Percentiles rank a stretch among this genome's conserved stretches.
phyloP scores from a whole-genome alignment of 2,797 vertebrate genomes.

The Falco rusticolus region DNA sequence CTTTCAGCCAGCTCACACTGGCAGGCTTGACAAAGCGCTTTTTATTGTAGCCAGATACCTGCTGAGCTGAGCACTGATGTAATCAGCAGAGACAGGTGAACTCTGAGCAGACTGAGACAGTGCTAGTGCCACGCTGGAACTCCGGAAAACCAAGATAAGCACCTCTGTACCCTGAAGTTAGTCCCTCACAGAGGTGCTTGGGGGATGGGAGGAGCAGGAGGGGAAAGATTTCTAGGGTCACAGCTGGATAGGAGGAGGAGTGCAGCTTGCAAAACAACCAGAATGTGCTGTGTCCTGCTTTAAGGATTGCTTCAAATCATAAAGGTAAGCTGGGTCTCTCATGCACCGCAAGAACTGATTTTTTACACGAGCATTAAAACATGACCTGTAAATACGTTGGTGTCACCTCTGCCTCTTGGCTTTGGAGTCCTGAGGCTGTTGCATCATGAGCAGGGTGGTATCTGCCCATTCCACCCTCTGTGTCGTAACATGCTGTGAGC shows the following conservation, averaged over 20 bases:
- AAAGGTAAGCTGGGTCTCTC: constrained; percentile 23
- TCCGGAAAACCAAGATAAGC: constrained; percentile 48
- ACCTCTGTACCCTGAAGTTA: not conserved
- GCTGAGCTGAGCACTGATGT: constrained; percentile 50
- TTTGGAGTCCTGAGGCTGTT: not conserved
- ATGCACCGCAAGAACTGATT: not conserved
- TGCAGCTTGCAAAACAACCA: constrained; percentile 17
- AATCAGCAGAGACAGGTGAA: constrained; percentile 68
- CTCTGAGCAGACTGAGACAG: constrained; percentile 68
- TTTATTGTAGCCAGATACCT: constrained; percentile 47
- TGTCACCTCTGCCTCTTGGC: not conserved
- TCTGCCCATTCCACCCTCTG: not conserved
- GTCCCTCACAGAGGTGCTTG: not conserved
- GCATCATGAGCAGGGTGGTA: not conserved
- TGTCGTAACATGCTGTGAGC: not conserved
- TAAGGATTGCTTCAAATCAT: not conserved
- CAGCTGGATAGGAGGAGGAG: constrained; percentile 1
- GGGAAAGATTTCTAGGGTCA: not conserved
- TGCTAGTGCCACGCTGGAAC: constrained; percentile 72
- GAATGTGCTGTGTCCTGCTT: constrained; percentile 21
- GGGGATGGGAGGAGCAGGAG: constrained; percentile 30
- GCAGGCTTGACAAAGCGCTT: not conserved
- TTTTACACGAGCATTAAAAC: not conserved
- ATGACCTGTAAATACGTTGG: not conserved
- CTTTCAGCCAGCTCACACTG: not conserved